Evolutionary conservation across 2,797 vertebrate genomes (phyloP).

Genomic region (Hypotaenidia okinawae): DNA sequence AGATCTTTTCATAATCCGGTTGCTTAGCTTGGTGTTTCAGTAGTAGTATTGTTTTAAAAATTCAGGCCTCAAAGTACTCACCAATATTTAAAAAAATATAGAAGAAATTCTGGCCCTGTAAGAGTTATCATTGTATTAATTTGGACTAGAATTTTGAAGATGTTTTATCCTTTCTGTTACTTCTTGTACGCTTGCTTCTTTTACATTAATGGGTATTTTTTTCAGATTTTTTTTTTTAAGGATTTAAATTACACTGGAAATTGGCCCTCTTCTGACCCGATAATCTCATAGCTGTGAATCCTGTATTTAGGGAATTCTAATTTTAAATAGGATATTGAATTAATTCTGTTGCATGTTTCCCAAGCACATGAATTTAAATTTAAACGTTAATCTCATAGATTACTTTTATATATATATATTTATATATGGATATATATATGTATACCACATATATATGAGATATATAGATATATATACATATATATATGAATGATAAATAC

Average conservation of each 20-base stretch:
- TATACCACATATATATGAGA: too few species aligned
- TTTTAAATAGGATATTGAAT: not conserved
- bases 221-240: not conserved
- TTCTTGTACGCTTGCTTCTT: not conserved
- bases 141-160: not conserved
- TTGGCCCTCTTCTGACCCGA: not conserved
- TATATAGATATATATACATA: too few species aligned
- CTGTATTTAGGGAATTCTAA: not conserved
- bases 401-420: not conserved
- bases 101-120: not conserved
- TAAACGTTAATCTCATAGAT: not conserved
- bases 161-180: not conserved
- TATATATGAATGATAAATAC: not conserved
- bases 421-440: too few species aligned
- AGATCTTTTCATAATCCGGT: not conserved
- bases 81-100: not conserved
- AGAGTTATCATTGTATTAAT: not conserved
- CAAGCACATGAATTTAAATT: not conserved
- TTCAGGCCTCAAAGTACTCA: not conserved
- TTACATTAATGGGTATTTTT: not conserved
- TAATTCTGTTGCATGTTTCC: not conserved
- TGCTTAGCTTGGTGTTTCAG: not conserved
- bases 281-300: not conserved
- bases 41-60: not conserved
- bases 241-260: not conserved